Evolutionary conservation across 2,888 invertebrate species (phyloP).

Genomic region (Macropis europaea): DNA sequence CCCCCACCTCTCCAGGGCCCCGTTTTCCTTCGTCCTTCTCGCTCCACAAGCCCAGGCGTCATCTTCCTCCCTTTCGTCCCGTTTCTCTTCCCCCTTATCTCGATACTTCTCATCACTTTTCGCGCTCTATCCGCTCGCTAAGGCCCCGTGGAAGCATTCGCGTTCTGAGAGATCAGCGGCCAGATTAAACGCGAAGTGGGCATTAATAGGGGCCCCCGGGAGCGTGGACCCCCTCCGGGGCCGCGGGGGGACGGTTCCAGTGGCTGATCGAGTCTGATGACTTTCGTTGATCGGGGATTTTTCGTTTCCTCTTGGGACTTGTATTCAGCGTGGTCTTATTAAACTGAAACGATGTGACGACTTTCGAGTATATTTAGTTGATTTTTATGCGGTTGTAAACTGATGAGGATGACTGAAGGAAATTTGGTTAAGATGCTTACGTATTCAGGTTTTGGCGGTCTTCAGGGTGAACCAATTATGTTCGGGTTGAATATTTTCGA

Average conservation of each 20-base stretch:
- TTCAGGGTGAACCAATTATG: no score
- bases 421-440: no score
- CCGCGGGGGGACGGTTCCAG: neutral
- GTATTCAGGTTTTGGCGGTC: no score
- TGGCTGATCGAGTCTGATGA: constrained; percentile 14
- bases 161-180: constrained; percentile 38
- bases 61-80: constrained; percentile 17
- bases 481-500: no score
- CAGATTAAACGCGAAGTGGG: constrained; percentile 47
- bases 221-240: neutral
- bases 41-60: constrained; percentile 11
- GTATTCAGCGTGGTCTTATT: no score
- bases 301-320: neutral
- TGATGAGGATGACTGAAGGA: no score
- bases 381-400: no score
- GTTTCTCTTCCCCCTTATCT: constrained; percentile 38
- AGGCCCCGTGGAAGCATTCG: constrained; percentile 13
- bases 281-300: constrained; percentile 11
- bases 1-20: constrained; percentile 6
- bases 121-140: constrained; percentile 48
- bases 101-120: constrained; percentile 57
- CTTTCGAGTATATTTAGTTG: no score
- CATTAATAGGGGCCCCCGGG: constrained; percentile 43
- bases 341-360: no score
- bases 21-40: constrained; percentile 21